Evolutionary conservation across 92 coral and sea anemone genomes (phyloP).

Genomic region (Parazoanthus atlanticus): DNA sequence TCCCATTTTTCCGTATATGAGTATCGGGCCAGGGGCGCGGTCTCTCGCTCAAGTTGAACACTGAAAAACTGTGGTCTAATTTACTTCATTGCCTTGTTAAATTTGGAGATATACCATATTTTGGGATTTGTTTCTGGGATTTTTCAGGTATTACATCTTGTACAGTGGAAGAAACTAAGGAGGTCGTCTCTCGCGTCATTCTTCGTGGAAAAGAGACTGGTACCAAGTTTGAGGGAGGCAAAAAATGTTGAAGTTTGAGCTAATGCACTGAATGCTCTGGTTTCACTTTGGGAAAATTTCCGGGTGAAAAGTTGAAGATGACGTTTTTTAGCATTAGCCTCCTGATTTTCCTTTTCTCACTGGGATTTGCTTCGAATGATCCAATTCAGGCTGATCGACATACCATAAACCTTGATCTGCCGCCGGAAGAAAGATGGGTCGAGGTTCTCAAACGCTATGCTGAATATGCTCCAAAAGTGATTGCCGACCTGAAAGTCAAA

Average conservation of each 20-base stretch:
- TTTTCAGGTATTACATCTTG: too few species aligned
- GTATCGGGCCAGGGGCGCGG: too few species aligned
- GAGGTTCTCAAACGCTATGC: conserved; percentile 60
- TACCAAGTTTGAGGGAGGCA: background rate
- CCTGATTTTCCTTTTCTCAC: conserved; percentile 16
- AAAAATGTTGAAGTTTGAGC: background rate
- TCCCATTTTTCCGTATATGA: too few species aligned
- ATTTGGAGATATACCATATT: too few species aligned
- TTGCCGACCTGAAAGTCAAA: conserved; percentile 21
- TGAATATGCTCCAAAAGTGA: conserved; percentile 43
- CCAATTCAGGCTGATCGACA: conserved; percentile 73
- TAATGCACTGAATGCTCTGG: background rate
- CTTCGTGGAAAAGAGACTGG: background rate
- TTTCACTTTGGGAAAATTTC: background rate
- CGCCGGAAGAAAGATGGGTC: conserved; percentile 85
- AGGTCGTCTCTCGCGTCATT: too few species aligned
- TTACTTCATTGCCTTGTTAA: too few species aligned
- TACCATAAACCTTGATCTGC: conserved; percentile 75
- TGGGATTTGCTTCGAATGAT: conserved; percentile 28
- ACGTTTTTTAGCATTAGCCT: background rate
- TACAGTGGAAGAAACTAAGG: too few species aligned
- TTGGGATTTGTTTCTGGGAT: too few species aligned
- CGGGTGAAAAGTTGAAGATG: background rate
- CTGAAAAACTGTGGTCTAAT: too few species aligned
- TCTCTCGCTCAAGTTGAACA: too few species aligned